Base-by-base conservation (phyloP, 2,888 invertebrate genomes). In the Hybos culiciformis region DNA sequence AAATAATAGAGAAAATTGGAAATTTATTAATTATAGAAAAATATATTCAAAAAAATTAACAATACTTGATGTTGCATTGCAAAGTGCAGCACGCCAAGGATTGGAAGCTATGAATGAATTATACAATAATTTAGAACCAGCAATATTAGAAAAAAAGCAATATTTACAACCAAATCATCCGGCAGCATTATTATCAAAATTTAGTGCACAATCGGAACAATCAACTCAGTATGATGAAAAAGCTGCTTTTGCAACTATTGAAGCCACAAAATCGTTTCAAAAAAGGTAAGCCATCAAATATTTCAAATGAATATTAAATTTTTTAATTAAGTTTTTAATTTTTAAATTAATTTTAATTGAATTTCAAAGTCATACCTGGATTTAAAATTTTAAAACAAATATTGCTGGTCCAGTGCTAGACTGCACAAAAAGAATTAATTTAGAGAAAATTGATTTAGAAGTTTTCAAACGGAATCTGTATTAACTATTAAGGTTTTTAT, bases 181-280 rank as follows among this genome's bases (percentile, higher is more conserved):
- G 3, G 66, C 62, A 11, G 57, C 62, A 5, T 49, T 61, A 40
- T 52, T 67, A 11, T 59, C 66, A 4, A 60, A 59, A 47, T 67
- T 67, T 51, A 66, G 64, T 53, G 63, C 63, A 21, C 61, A 65
- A 9, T 48, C 50, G 19, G 53, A 57, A 44, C 45, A 47, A 8
- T 17, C 6, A 17, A 9, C 17, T 15, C 5, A 17, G 17, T 7
- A 14, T 17, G n/a, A 12, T 14, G 60, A 58, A 21, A 64, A 61
- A 61, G 65, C 61, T 18, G 67, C 66, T 24, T 66, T 56, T 54
- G 67, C 67, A 26, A 57, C 61, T n/a, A 51, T 67, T 26, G 53
- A 58, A 23, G 63, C 67, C 15, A 56, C 66, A 29, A 67, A 66
- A 51, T 60, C 60, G 32, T 63, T 67, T 51, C 59, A 59, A 34